These are phyloP conservation scores for Agrypnia vestita DNA, from an alignment of 1,140 invertebrate genomes.

Conservation along the genomic window DNA sequence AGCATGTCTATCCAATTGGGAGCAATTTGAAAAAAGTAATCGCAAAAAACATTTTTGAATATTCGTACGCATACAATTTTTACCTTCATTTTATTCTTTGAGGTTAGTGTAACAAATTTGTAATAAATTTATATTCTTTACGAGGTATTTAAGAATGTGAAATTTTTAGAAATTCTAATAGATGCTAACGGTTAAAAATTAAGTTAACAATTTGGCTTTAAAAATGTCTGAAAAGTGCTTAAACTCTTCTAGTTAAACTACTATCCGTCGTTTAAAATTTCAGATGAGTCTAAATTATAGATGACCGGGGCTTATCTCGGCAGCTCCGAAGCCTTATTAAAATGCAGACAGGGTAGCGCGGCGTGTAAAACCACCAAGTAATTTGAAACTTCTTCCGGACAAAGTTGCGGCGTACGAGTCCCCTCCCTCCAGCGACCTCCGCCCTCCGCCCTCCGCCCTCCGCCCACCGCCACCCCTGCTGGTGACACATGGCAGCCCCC, in stretches of 20 bases:
- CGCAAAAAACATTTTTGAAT: too few species aligned
- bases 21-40: too few species aligned
- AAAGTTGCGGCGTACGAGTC: constrained; percentile 20
- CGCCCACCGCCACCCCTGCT: neutral
- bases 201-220: too few species aligned
- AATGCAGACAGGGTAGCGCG: constrained; percentile 40
- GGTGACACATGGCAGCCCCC: constrained; percentile 40
- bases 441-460: neutral
- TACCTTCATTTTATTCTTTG: too few species aligned
- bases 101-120: too few species aligned
- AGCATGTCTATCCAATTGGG: too few species aligned
- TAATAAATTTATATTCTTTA: too few species aligned
- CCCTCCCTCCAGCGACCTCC: neutral
- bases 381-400: constrained; percentile 39
- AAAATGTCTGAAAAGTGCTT: too few species aligned
- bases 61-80: too few species aligned
- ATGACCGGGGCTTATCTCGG: constrained; percentile 14
- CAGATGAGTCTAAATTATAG: constrained; percentile 19
- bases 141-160: too few species aligned
- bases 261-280: constrained; percentile 4
- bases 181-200: too few species aligned
- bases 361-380: constrained; percentile 40
- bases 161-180: too few species aligned
- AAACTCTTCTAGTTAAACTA: neutral
- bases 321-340: constrained; percentile 25